A percentile compares a stretch with the other conserved stretches of the same genome.
phyloP scores from a whole-genome alignment of 2,888 invertebrate species.

The Dryadula phaetusa region DNA sequence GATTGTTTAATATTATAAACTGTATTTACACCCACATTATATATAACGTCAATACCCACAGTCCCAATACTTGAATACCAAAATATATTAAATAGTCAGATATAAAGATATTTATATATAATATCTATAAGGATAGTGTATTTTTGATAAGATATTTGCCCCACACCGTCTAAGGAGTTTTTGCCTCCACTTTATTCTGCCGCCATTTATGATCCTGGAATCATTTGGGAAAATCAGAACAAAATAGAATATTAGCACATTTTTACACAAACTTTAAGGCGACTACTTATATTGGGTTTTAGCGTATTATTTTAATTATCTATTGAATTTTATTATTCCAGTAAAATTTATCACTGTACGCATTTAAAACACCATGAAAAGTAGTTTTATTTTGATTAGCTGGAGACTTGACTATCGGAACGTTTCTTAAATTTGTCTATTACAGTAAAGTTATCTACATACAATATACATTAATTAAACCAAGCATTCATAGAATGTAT shows the following conservation, averaged over 20 bases:
- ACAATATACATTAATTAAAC: too few species aligned
- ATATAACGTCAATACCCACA: slow-evolving; percentile 55
- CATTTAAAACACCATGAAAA: neutral
- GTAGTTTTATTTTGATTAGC: neutral
- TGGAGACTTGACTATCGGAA: slow-evolving; percentile 9
- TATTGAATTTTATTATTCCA: neutral
- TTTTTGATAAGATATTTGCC: slow-evolving; percentile 25
- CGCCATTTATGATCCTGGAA: slow-evolving; percentile 82
- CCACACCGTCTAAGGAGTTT: slow-evolving; percentile 42
- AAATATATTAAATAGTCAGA: slow-evolving; percentile 53
- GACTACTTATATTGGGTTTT: neutral
- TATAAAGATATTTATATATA: slow-evolving; percentile 53
- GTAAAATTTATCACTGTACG: neutral
- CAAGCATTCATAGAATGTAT: too few species aligned
- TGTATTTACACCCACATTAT: slow-evolving; percentile 66
- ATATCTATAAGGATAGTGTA: slow-evolving; percentile 26
- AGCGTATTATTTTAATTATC: neutral
- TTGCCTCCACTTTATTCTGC: slow-evolving; percentile 74
- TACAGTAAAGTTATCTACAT: too few species aligned
- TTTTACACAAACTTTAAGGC: neutral
- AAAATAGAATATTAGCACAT: slow-evolving; percentile 5
- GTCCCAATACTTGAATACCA: slow-evolving; percentile 57
- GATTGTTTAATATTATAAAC: slow-evolving; percentile 52
- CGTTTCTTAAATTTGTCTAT: too few species aligned
- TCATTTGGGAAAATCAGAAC: slow-evolving; percentile 41